phyloP scores from a whole-genome alignment of 2,888 invertebrate species.

The Aelia acuminata region DNA sequence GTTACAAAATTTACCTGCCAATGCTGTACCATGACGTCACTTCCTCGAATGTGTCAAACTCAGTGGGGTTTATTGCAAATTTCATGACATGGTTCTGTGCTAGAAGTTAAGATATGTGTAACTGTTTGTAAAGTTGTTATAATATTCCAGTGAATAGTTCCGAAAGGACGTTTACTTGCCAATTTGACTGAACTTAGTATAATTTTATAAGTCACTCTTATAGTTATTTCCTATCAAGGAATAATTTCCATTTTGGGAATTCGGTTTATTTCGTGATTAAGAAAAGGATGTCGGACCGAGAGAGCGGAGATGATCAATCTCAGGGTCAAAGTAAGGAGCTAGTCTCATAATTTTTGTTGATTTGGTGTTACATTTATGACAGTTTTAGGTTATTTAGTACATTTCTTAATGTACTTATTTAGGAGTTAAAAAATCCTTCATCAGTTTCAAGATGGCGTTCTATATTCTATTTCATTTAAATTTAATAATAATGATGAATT shows the following conservation, averaged over 20 bases:
- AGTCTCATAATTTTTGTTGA: constrained; percentile 47
- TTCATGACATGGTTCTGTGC: constrained; percentile 63
- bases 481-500: constrained; percentile 35
- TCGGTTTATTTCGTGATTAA: constrained; percentile 67
- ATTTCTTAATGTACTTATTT: constrained; percentile 35
- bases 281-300: constrained; percentile 69
- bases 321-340: constrained; percentile 69
- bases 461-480: constrained; percentile 62
- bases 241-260: constrained; percentile 65
- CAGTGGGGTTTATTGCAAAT: constrained; percentile 63
- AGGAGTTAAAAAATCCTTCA: constrained; percentile 62
- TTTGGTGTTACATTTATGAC: constrained; percentile 21
- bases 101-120: constrained; percentile 61
- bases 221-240: constrained; percentile 62
- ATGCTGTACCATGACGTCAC: constrained; percentile 64
- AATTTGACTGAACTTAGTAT: constrained; percentile 29
- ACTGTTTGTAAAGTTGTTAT: constrained; percentile 58
- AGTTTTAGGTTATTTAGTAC: constrained; percentile 20
- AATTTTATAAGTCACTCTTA: constrained; percentile 23
- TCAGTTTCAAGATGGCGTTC: constrained; percentile 64
- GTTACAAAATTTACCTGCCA: constrained; percentile 47
- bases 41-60: constrained; percentile 66
- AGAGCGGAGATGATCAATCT: constrained; percentile 69
- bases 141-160: constrained; percentile 38
- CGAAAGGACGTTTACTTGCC: constrained; percentile 6